Percentiles rank a stretch among this genome's conserved stretches.
phyloP scores from a whole-genome alignment of 2,797 vertebrate species.

The Yasuhikotakia modesta region DNA sequence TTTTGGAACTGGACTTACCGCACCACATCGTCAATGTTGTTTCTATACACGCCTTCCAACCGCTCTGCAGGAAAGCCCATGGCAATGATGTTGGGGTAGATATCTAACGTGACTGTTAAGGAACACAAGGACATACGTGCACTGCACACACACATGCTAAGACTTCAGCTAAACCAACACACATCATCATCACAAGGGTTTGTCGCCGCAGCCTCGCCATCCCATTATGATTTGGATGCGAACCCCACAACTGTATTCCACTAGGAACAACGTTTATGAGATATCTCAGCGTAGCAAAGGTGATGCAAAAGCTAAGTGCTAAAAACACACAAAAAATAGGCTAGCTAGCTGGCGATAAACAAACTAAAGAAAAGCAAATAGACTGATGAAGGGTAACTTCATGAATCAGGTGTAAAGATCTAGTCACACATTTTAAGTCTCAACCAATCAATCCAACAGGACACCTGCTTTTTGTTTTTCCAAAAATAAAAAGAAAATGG shows the following conservation, averaged over 20 bases:
- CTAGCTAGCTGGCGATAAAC: too few relatives aligned
- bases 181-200: background rate
- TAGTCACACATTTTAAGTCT: background rate
- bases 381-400: too few relatives aligned
- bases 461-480: background rate
- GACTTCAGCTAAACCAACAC: background rate
- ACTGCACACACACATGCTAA: background rate
- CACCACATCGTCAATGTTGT: conserved; percentile 99
- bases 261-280: background rate
- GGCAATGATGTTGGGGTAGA: conserved; percentile 99
- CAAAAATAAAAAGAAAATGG: background rate
- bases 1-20: conserved; percentile 80
- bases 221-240: background rate
- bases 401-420: background rate
- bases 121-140: conserved; percentile 29
- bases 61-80: conserved; percentile 99
- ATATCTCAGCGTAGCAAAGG: background rate
- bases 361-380: background rate
- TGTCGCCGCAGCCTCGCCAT: background rate
- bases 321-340: too few relatives aligned
- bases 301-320: background rate
- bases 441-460: background rate
- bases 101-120: conserved; percentile 85
- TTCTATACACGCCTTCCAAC: conserved; percentile 98
- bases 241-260: background rate